A percentile compares a stretch with the other conserved stretches of the same genome.
phyloP scores from a whole-genome alignment of 2,113 vertebrate genomes.

The Actenoides lindsayi region DNA sequence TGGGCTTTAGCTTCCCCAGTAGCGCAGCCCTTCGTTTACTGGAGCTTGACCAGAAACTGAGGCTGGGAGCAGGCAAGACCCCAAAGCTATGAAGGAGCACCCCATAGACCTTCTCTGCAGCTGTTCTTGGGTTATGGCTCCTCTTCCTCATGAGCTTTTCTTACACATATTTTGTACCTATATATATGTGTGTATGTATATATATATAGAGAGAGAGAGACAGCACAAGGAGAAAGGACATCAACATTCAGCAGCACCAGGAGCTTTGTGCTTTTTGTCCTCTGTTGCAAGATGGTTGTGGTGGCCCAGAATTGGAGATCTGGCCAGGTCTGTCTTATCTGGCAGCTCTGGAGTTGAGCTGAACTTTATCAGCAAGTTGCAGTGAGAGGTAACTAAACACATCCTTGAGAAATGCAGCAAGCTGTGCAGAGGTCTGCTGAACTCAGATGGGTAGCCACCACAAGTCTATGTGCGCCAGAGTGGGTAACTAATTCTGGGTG shows the following conservation, averaged over 20 bases:
- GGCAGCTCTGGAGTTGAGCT: not conserved
- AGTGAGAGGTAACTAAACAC: not conserved
- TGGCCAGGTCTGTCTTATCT: not conserved
- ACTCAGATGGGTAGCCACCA: not conserved
- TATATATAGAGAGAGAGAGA: not conserved
- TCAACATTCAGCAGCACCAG: not conserved
- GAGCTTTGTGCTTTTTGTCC: not conserved
- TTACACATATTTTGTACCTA: too few species aligned
- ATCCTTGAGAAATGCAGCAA: fast-evolving
- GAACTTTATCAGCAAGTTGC: not conserved
- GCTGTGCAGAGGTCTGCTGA: not conserved
- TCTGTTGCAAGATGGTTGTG: not conserved
- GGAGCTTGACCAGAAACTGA: too few species aligned
- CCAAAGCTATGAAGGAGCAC: too few species aligned
- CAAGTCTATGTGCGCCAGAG: not conserved
- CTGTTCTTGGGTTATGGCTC: not conserved
- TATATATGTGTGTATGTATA: too few species aligned
- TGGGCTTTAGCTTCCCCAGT: not conserved
- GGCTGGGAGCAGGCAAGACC: too few species aligned
- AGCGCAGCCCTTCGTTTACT: not conserved
- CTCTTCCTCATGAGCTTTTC: not conserved
- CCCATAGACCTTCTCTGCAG: not conserved
- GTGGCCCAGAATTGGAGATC: not conserved
- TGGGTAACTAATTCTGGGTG: not conserved
- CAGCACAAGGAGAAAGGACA: not conserved